phyloP scores from a whole-genome alignment of 1,140 invertebrate species.

The Sycobia sp. region DNA sequence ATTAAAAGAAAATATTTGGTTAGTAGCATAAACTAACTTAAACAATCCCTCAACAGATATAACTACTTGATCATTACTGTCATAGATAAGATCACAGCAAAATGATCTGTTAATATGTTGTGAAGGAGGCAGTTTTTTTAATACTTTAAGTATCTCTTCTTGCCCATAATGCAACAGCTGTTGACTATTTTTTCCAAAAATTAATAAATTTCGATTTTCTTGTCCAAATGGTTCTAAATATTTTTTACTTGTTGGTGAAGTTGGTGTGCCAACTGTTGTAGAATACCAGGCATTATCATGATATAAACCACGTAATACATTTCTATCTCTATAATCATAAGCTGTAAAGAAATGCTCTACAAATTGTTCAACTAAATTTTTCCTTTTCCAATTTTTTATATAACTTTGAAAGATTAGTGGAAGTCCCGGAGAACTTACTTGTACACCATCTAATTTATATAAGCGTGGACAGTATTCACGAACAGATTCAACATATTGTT shows the following conservation, averaged over 20 bases:
- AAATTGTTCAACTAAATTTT: constrained; percentile 49
- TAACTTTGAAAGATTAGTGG: constrained; percentile 43
- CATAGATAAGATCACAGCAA: constrained; percentile 44
- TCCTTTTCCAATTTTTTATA: constrained; percentile 36
- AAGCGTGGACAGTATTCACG: constrained; percentile 50
- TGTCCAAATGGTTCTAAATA: constrained; percentile 27
- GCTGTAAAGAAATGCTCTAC: constrained; percentile 52
- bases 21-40: constrained; percentile 30
- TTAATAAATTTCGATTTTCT: constrained; percentile 47
- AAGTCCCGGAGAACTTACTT: constrained; percentile 37
- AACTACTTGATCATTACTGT: constrained; percentile 34
- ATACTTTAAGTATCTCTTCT: constrained; percentile 45
- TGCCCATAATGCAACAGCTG: constrained; percentile 46
- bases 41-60: constrained; percentile 51
- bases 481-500: constrained; percentile 49
- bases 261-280: constrained; percentile 41
- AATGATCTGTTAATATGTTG: constrained; percentile 50
- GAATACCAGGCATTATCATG: constrained; percentile 52
- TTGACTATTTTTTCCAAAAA: constrained; percentile 30
- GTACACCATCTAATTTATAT: constrained; percentile 49
- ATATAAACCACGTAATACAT: constrained; percentile 50
- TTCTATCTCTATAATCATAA: constrained; percentile 51
- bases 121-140: constrained; percentile 47
- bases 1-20: constrained; percentile 46
- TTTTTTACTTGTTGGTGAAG: constrained; percentile 31